phyloP scores from a whole-genome alignment of 1,140 invertebrate species.

The Pinna nobilis region DNA sequence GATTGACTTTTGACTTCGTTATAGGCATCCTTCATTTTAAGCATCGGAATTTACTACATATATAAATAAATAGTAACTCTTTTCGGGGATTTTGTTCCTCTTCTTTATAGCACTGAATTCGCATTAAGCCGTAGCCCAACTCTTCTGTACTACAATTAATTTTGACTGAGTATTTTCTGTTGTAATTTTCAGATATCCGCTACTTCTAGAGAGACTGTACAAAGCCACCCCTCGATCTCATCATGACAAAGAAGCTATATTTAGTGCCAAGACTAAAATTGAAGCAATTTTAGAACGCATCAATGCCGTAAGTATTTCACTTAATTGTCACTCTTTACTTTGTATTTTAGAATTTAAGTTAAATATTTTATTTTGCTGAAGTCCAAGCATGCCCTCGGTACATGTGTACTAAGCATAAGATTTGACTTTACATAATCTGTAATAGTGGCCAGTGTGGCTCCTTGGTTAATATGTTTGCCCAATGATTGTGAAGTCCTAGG shows the following conservation, averaged over 20 bases:
- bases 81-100: too few species aligned
- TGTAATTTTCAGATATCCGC: conserved; percentile 90
- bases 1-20: too few species aligned
- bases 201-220: conserved; percentile 90
- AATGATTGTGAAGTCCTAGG: too few species aligned
- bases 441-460: too few species aligned
- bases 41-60: too few species aligned
- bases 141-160: neutral
- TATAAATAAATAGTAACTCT: neutral
- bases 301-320: conserved; percentile 79
- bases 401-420: too few species aligned
- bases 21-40: too few species aligned
- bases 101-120: too few species aligned
- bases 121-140: too few species aligned
- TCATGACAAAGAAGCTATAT: conserved; percentile 82
- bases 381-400: too few species aligned
- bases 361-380: neutral
- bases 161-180: neutral
- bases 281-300: conserved; percentile 95
- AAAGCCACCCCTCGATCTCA: conserved; percentile 92
- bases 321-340: neutral
- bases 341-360: neutral
- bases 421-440: too few species aligned
- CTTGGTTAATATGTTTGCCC: too few species aligned
- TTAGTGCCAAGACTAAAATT: conserved; percentile 92